Evolutionary conservation across 2,113 vertebrate genomes (phyloP).

Genomic region (Suricata suricatta): DNA sequence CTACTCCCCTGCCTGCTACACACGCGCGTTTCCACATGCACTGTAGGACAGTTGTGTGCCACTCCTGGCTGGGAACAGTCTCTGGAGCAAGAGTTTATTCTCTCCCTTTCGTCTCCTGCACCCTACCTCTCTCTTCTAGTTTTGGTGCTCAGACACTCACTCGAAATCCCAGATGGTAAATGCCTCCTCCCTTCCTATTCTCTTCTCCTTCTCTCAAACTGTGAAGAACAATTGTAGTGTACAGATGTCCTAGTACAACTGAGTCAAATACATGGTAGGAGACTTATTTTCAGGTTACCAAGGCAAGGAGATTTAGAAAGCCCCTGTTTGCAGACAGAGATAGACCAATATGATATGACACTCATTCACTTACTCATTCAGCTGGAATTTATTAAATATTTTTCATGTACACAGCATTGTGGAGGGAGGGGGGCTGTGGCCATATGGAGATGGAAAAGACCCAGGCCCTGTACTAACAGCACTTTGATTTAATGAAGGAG

Average conservation of each 20-base stretch:
- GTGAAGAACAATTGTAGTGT: neutral
- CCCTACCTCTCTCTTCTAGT: neutral
- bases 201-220: neutral
- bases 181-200: neutral
- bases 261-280: neutral
- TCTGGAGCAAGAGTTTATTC: neutral
- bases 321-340: neutral
- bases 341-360: neutral
- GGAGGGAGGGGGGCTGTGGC: neutral
- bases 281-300: neutral
- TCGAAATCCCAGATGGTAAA: neutral
- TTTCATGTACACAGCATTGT: neutral
- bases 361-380: neutral
- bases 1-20: neutral
- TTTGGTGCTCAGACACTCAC: neutral
- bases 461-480: neutral
- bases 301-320: neutral
- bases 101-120: neutral
- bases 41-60: neutral
- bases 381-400: conserved; percentile 45
- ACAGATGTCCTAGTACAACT: neutral
- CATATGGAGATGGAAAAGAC: neutral
- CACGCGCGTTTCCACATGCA: neutral
- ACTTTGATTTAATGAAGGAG: neutral
- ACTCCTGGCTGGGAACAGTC: neutral